phyloP scores from a whole-genome alignment of 2,888 invertebrate genomes.

The Dugesia japonica region DNA sequence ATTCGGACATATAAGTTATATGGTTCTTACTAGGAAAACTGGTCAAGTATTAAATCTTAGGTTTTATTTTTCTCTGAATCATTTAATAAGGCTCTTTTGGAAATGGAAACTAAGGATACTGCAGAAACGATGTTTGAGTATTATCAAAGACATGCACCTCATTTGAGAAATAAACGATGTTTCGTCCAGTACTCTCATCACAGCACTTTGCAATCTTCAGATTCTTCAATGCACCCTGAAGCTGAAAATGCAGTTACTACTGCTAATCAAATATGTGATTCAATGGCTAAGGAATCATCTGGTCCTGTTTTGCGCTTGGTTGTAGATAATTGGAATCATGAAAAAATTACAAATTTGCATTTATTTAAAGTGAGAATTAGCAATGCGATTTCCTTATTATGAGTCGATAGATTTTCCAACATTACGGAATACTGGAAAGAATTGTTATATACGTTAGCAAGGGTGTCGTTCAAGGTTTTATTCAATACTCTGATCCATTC shows the following conservation, averaged over 20 bases:
- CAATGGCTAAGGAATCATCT: not conserved
- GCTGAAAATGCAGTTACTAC: not conserved
- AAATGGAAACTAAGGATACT: not conserved
- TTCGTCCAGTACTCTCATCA: constrained; percentile 1
- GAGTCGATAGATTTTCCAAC: not conserved
- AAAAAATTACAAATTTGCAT: not conserved
- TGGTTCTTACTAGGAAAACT: not conserved
- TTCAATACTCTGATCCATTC: not conserved
- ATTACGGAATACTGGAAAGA: not conserved
- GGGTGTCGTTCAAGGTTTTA: not conserved
- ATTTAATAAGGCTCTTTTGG: not conserved
- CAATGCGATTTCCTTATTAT: not conserved
- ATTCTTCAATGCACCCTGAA: not conserved
- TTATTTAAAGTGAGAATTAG: constrained; percentile 12
- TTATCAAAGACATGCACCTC: not conserved
- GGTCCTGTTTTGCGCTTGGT: not conserved
- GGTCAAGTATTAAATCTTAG: not conserved
- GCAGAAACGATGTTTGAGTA: not conserved
- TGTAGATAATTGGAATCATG: not conserved
- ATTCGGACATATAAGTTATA: not conserved
- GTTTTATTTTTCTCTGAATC: not conserved
- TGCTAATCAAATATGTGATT: not conserved
- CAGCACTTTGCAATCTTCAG: not conserved
- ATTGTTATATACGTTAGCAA: not conserved
- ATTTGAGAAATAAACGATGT: constrained; percentile 2